Percentiles rank a stretch among this genome's conserved stretches.
These are phyloP conservation scores for Vanessa atalanta DNA, from an alignment of 1,140 invertebrate species.

Conservation along the genomic window DNA sequence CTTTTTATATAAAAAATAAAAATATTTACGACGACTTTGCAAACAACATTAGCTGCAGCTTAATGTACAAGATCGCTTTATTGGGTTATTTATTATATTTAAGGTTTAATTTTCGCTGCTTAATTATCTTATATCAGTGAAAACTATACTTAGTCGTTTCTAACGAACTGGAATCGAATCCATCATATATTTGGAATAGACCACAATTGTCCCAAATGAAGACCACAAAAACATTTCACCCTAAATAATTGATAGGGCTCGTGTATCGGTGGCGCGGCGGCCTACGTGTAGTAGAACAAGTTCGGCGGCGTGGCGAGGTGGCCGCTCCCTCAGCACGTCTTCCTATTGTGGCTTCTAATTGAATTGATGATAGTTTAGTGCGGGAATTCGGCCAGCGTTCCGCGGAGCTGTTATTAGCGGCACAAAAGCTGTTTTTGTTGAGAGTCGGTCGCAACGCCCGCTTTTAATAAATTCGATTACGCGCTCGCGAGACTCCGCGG, in stretches of 20 bases:
- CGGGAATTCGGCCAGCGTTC: conserved; percentile 21
- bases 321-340: conserved; percentile 5
- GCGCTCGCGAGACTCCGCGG: conserved; percentile 19
- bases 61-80: no score
- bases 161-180: not conserved
- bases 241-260: conserved; percentile 16
- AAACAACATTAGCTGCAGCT: no score
- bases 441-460: conserved; percentile 14
- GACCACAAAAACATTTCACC: conserved; percentile 6
- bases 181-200: not conserved
- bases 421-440: conserved; percentile 37
- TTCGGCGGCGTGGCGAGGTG: not conserved
- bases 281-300: not conserved
- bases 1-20: no score
- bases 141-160: not conserved
- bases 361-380: conserved; percentile 32
- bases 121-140: not conserved
- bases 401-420: conserved; percentile 25
- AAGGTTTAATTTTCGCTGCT: no score
- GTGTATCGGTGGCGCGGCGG: not conserved
- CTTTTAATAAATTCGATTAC: conserved; percentile 41
- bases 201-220: not conserved
- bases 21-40: no score
- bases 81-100: no score
- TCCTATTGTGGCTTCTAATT: conserved; percentile 36